Conservation (phyloP, 2,113 vertebrate species). For the Gopherus flavomarginatus region DNA sequence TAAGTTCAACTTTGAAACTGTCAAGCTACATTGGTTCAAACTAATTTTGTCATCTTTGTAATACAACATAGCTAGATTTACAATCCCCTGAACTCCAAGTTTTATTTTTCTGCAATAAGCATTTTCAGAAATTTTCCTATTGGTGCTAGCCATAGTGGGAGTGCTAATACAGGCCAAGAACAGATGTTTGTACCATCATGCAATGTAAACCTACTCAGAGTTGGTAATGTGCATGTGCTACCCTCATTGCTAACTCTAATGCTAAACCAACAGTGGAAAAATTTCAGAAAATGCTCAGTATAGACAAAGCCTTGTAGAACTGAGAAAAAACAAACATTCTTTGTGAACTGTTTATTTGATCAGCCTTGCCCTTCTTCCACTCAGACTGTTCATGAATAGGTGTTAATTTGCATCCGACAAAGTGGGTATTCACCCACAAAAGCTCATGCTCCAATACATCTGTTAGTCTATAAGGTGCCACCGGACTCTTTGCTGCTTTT, state of each 20-base stretch:
- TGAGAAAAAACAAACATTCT: accelerated
- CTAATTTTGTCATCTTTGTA: neutral
- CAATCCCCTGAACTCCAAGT: neutral
- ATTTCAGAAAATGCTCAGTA: neutral
- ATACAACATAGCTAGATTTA: neutral
- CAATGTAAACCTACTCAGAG: neutral
- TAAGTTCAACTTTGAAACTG: no score
- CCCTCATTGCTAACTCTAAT: accelerated
- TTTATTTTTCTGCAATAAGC: accelerated
- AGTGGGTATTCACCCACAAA: no score
- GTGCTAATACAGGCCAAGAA: neutral
- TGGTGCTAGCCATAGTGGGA: neutral
- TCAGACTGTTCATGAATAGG: accelerated
- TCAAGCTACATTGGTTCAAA: neutral
- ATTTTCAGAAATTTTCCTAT: neutral
- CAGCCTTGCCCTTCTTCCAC: neutral
- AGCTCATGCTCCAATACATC: no score
- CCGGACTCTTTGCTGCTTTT: no score
- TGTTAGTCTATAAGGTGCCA: no score
- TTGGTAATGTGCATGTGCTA: neutral
- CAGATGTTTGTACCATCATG: neutral
- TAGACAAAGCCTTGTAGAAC: neutral
- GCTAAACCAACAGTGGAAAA: accelerated
- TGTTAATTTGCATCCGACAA: neutral
- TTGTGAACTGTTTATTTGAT: neutral